These are phyloP conservation scores for Littorina saxatilis DNA, from an alignment of 1,140 invertebrate genomes.

Conservation along the genomic window DNA sequence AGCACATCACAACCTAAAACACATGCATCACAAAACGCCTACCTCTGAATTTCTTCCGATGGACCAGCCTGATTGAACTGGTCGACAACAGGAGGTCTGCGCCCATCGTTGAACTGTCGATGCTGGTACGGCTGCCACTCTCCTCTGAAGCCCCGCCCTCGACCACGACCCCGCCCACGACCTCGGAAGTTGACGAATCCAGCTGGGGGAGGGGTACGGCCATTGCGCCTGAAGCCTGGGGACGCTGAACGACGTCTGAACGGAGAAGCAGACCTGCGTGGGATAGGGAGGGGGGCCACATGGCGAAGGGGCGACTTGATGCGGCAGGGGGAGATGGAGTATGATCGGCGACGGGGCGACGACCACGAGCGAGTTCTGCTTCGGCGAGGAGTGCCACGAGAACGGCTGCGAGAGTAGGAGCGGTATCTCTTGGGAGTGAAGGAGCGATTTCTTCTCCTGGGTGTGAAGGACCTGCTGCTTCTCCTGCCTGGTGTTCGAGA, in stretches of 20 bases:
- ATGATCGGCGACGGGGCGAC: constrained; percentile 20
- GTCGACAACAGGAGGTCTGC: not conserved
- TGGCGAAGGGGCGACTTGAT: constrained; percentile 45
- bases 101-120: constrained; percentile 21
- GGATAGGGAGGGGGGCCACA: constrained; percentile 38
- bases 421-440: constrained; percentile 45
- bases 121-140: constrained; percentile 19
- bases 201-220: constrained; percentile 73
- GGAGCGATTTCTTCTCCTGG: constrained; percentile 62
- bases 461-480: constrained; percentile 59
- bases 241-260: constrained; percentile 32
- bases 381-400: constrained; percentile 38
- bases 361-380: constrained; percentile 40
- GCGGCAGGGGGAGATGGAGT: constrained; percentile 35
- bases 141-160: constrained; percentile 53
- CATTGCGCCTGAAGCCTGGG: constrained; percentile 62
- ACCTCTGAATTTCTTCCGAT: constrained; percentile 12
- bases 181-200: constrained; percentile 42
- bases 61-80: constrained; percentile 21
- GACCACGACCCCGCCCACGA: constrained; percentile 64
- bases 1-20: no score
- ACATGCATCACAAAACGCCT: no score
- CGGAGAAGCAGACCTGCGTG: constrained; percentile 7
- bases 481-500: constrained; percentile 39
- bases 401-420: constrained; percentile 39